phyloP scores from a whole-genome alignment of 1,140 invertebrate genomes.

The Bombus confusus region DNA sequence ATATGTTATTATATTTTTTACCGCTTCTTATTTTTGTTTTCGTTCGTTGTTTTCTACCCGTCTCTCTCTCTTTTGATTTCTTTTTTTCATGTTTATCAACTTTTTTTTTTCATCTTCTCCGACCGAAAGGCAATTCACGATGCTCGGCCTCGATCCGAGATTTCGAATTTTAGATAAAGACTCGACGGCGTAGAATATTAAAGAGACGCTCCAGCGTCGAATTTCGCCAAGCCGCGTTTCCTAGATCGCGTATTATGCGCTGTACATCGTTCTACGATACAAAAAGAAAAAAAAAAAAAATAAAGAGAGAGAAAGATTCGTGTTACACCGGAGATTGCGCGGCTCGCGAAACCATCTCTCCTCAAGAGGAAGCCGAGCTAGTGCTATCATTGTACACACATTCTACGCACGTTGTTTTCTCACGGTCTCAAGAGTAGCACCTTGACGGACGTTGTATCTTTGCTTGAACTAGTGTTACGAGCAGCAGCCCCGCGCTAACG shows the following conservation, averaged over 20 bases:
- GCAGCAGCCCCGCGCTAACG: background rate
- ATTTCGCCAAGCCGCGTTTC: slow-evolving; percentile 34
- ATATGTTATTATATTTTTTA: background rate
- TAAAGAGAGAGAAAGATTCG: background rate
- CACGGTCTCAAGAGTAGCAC: slow-evolving; percentile 31
- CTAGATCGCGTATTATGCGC: background rate
- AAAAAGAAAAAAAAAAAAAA: background rate
- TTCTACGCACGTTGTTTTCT: slow-evolving; percentile 46
- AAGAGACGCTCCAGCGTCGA: background rate
- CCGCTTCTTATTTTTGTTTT: background rate
- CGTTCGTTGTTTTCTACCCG: background rate
- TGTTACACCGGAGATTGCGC: slow-evolving; percentile 32
- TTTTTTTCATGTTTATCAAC: too few species aligned
- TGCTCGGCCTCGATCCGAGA: background rate
- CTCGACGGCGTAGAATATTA: slow-evolving; percentile 1
- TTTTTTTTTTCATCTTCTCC: background rate
- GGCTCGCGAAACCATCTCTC: slow-evolving; percentile 19
- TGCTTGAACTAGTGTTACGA: background rate
- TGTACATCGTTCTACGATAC: background rate
- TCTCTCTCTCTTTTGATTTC: too few species aligned
- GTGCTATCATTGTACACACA: slow-evolving; percentile 35
- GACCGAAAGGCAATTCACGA: background rate
- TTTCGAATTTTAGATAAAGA: background rate
- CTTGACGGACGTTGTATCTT: slow-evolving; percentile 12
- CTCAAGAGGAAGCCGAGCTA: slow-evolving; percentile 19